Evolutionary conservation across 2,113 vertebrate genomes (phyloP).

Genomic region (Silurus glanis): DNA sequence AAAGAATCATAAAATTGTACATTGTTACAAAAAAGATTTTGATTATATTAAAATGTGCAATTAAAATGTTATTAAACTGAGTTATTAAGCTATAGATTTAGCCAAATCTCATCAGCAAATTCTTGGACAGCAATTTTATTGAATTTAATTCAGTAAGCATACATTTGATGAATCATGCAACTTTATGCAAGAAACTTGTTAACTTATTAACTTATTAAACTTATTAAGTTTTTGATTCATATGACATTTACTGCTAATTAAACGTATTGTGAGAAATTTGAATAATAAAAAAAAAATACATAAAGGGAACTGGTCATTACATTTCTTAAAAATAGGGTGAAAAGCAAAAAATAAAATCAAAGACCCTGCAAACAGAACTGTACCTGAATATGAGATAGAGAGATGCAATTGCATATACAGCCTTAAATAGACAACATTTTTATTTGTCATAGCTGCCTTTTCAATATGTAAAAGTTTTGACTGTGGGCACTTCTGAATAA

Average conservation of each 20-base stretch:
- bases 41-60: too few species aligned
- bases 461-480: not conserved
- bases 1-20: too few species aligned
- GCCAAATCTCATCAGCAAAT: not conserved
- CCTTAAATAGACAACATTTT: not conserved
- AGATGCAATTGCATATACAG: not conserved
- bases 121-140: not conserved
- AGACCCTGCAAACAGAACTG: not conserved
- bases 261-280: not conserved
- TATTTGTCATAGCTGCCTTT: not conserved
- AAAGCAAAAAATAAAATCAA: not conserved
- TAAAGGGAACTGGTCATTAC: not conserved
- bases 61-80: too few species aligned
- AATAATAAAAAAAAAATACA: not conserved
- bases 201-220: not conserved
- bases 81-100: too few species aligned
- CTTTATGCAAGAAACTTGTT: not conserved
- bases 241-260: not conserved
- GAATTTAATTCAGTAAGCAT: not conserved
- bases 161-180: not conserved
- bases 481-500: too few species aligned
- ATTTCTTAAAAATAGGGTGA: not conserved
- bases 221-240: not conserved
- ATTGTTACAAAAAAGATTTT: too few species aligned
- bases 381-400: not conserved